Percentiles rank a stretch among this genome's conserved stretches.
Conservation (phyloP, 1,140 invertebrate genomes). For the Danaus plexippus region DNA sequence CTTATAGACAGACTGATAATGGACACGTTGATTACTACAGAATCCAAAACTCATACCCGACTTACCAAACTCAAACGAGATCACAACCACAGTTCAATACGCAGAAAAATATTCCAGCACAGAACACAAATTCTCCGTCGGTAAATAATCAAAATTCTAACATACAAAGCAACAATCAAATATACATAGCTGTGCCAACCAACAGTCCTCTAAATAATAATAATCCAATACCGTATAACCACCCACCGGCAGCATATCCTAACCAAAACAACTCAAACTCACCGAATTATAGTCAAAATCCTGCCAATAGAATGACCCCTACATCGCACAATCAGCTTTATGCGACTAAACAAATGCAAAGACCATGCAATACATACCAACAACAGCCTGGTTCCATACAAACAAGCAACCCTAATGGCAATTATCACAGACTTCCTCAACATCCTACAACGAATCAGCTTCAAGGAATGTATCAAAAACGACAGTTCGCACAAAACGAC, state of each 20-base stretch:
- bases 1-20: conserved; percentile 43
- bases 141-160: conserved; percentile 36
- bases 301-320: conserved; percentile 55
- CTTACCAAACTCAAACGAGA: conserved; percentile 55
- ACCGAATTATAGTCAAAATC: conserved; percentile 59
- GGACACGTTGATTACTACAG: conserved; percentile 70
- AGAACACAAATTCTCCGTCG: conserved; percentile 37
- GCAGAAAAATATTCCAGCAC: conserved; percentile 45
- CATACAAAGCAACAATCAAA: conserved; percentile 40
- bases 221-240: conserved; percentile 54
- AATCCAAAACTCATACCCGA: conserved; percentile 59
- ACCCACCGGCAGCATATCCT: conserved; percentile 43
- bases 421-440: conserved; percentile 51
- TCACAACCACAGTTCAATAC: conserved; percentile 49
- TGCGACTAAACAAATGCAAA: conserved; percentile 44
- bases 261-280: conserved; percentile 49
- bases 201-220: conserved; percentile 38
- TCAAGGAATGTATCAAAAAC: conserved; percentile 32
- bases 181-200: conserved; percentile 48
- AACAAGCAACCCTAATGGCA: conserved; percentile 38
- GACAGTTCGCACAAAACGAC: conserved; percentile 38
- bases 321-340: conserved; percentile 45
- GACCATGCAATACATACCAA: conserved; percentile 52
- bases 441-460: conserved; percentile 27
- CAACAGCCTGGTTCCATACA: conserved; percentile 53